Base-by-base conservation (phyloP, 1,140 invertebrate genomes). In the Conus ventricosus region DNA sequence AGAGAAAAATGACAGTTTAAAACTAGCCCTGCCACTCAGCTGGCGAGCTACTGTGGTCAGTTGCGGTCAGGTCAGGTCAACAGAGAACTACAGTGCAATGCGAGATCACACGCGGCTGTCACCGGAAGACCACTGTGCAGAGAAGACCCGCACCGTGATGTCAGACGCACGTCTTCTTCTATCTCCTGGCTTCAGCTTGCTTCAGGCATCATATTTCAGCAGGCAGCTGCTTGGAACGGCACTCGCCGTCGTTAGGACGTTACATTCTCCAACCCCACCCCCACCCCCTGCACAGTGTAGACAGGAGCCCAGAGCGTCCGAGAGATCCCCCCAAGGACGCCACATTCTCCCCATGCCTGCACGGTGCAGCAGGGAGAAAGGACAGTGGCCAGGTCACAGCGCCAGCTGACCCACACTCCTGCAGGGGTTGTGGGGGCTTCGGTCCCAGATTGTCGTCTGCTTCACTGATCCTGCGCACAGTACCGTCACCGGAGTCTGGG, bases 401-500 rank as follows among this genome's bases (percentile, higher is more conserved):
- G 60, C 60, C 60, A 63, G 60, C 11, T 63, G 17, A 63, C 39
- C 39, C 39, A 39, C 39, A 39, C 39, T 39, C 39, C 39, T 39
- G 0, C 39, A 39, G 39, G 39, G 39, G 39, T 39, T 39, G 39
- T 71, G 17, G 20, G 67, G 67, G 17, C 23, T 71, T n/a, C 67
- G 20, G 23, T 71, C 67, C 67, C 67, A 23, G 67, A 71, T 23
- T 71, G 67, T n/a, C 67, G 6, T 13, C 67, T 71, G 13, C 20
- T n/a, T 71, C 67, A 20, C 13, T 71, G 67, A 20, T 63, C 17
- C 17, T 20, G 11, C 60, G 17, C 60, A 25, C 8, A 27, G 10
- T 23, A 81, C 51, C 80, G 54, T 87, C 75, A 87, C 71, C 85
- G 85, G 39, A 87, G 27, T 67, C 85, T 78, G 20, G 85, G 85